Conservation (phyloP, 1,140 invertebrate species). For the Piezodorus guildinii region DNA sequence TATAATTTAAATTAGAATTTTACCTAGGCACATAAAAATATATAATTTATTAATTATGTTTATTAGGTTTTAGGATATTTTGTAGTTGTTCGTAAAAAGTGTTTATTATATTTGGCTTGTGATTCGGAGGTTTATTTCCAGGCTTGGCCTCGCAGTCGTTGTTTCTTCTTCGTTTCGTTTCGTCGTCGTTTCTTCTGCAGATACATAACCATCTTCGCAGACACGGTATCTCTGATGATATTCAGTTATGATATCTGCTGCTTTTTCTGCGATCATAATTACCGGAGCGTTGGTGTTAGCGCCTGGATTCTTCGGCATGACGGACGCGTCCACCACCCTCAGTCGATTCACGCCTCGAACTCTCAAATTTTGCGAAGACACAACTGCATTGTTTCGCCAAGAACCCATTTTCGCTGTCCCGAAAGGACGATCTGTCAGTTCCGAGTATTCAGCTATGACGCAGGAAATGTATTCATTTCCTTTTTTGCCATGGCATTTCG, state of each 20-base stretch:
- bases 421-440: constrained; percentile 48
- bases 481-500: constrained; percentile 28
- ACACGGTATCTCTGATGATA: too few species aligned
- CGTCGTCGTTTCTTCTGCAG: too few species aligned
- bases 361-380: constrained; percentile 37
- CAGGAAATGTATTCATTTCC: neutral
- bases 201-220: too few species aligned
- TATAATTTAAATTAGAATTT: too few species aligned
- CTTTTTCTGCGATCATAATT: constrained; percentile 48
- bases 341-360: constrained; percentile 32
- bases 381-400: constrained; percentile 35
- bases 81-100: too few species aligned
- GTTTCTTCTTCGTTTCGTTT: too few species aligned
- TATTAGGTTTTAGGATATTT: too few species aligned
- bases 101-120: too few species aligned
- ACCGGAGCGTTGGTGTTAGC: constrained; percentile 34
- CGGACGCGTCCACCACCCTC: constrained; percentile 34
- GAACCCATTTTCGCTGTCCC: constrained; percentile 49
- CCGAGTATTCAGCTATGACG: neutral
- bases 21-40: too few species aligned
- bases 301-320: constrained; percentile 30
- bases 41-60: too few species aligned
- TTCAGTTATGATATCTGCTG: constrained; percentile 29
- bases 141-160: too few species aligned
- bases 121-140: too few species aligned